phyloP scores from a whole-genome alignment of 2,888 invertebrate species.

The Hirtodrosophila cameraria region DNA sequence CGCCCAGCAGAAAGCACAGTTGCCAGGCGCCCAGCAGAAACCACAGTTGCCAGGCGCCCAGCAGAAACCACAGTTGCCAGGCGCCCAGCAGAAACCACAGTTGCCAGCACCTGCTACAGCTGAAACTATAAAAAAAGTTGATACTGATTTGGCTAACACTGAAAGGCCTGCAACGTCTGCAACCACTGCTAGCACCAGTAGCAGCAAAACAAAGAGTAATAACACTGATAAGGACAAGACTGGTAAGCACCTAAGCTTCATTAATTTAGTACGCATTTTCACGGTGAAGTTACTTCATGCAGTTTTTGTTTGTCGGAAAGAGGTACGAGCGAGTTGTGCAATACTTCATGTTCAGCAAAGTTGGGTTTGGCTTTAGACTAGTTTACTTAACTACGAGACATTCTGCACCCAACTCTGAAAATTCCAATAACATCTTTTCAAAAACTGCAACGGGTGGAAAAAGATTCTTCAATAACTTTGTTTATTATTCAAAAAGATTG shows the following conservation, averaged over 20 bases:
- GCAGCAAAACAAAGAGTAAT: slow-evolving; percentile 7
- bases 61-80: neutral
- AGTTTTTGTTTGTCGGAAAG: no score
- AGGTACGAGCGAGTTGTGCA: no score
- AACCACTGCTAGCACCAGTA: neutral
- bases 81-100: slow-evolving; percentile 11
- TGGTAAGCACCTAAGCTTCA: slow-evolving; percentile 36
- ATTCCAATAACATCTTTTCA: no score
- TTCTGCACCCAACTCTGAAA: no score
- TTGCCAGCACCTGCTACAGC: slow-evolving; percentile 2
- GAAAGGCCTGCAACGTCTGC: slow-evolving; percentile 13
- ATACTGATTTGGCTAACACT: slow-evolving; percentile 5
- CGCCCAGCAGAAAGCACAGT: no score
- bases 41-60: slow-evolving; percentile 13
- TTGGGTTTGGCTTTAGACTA: no score
- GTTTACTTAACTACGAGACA: no score
- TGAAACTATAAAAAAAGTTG: neutral
- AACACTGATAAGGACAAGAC: slow-evolving; percentile 51
- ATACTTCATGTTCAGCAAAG: no score
- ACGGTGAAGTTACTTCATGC: no score
- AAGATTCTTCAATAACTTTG: no score
- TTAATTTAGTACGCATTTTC: neutral
- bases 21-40: slow-evolving; percentile 5
- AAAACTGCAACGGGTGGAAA: no score
- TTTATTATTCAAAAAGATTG: no score